Percentiles rank a stretch among this genome's conserved stretches.
These are phyloP conservation scores for Astyanax mexicanus DNA, from an alignment of 2,797 vertebrate genomes.

Conservation along the genomic window DNA sequence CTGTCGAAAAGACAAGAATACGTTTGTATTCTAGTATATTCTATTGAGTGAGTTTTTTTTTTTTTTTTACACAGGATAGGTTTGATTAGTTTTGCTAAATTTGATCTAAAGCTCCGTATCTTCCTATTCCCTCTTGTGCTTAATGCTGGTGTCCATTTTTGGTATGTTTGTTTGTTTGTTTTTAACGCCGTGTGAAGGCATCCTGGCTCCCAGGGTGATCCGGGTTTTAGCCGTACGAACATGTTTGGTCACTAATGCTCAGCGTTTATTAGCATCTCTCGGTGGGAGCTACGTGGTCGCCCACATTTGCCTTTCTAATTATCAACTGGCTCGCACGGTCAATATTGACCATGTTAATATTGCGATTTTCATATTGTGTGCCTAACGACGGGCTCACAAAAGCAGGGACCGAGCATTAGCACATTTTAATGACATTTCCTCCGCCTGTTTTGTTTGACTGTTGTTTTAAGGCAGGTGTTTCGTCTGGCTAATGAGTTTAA, in stretches of 20 bases:
- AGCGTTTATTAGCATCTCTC: conserved; percentile 49
- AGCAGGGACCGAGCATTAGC: conserved; percentile 72
- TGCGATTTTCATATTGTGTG: conserved; percentile 72
- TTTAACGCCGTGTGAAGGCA: conserved; percentile 24
- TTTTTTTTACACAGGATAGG: too few species aligned
- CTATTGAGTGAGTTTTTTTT: too few species aligned
- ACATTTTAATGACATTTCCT: conserved; percentile 72
- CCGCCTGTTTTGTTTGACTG: conserved; percentile 66
- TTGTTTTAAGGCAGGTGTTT: conserved; percentile 80
- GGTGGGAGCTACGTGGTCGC: conserved; percentile 3
- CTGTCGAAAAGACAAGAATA: too few species aligned
- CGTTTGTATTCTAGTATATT: too few species aligned
- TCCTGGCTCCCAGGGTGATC: background rate
- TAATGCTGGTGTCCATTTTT: too few species aligned
- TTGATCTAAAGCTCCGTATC: too few species aligned
- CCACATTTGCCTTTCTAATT: conserved; percentile 77
- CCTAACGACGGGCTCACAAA: conserved; percentile 68
- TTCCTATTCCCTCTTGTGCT: too few species aligned
- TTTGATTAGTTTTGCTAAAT: too few species aligned
- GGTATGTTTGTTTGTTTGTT: too few species aligned
- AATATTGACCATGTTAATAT: conserved; percentile 81
- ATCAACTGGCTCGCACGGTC: conserved; percentile 69
- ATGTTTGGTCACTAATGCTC: conserved; percentile 37
- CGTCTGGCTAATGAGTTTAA: conserved; percentile 77
- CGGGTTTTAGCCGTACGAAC: conserved; percentile 38